Evolutionary conservation across 2,797 vertebrate species (phyloP), one percentile per base, ranked within the genome.

Genomic region (Myotis planiceps): DNA sequence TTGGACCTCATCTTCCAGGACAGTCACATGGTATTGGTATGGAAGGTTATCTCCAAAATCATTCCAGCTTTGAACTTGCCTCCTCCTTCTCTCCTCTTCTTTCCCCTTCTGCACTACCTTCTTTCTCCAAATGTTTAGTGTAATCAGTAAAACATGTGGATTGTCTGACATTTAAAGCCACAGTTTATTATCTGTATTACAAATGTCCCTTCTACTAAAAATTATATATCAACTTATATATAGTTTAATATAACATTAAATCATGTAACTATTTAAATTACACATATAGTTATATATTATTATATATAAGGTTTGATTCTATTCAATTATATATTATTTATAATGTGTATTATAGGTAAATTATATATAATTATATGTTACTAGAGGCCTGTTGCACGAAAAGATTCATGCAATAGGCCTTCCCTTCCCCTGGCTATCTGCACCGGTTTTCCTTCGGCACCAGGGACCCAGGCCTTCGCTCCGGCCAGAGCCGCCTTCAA

Each of bases 141-240:
- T 90, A 69, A 69, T 83, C 66, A 66, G 10, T 18, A 58, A 92
- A 87, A 90, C 58, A 60, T 0, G 3, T 23, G 37, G 21, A 25
- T 32, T 60, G 23, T 71, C 47, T 92, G 75, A 82, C 39, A 66
- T 45, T 79, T 90, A 80, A 94, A 95, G 18, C 39, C 29, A 58
- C 19, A 34, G 32, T 80, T 90, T 65, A 55, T 93, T 79, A 93
- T 45, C 34, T 86, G 5, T 8, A 25, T 90, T 86, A 78, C 23
- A 89, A 75, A 68, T 94, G 66, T 78, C 55, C 13, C 23, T 72
- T 69, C n/a, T 91, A 21, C 32, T 92, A 90, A 74, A 39, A 66
- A n/a, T 18, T 60, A 79, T 53, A 45, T 92, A 76, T 76, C 69
- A 90, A 94, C n/a, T 68, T 69, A 37, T 45, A 12, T 65, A 9